Evolutionary conservation across 1,140 invertebrate genomes (phyloP).

Genomic region (Brachionus sp.): DNA sequence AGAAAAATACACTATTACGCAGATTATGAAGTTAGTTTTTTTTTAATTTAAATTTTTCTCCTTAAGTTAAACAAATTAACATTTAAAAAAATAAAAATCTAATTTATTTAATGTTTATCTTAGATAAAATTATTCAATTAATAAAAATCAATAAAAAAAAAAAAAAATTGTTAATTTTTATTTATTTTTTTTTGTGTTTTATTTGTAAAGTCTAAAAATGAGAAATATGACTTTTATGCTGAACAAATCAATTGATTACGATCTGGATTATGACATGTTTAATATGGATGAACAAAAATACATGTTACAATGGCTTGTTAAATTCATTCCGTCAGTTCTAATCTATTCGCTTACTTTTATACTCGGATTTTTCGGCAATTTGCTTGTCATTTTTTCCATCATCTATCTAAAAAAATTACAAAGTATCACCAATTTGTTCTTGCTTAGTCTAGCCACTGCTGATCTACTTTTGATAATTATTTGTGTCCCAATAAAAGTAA

Average conservation of each 20-base stretch:
- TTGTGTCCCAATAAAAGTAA: constrained; percentile 73
- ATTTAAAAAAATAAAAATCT: neutral
- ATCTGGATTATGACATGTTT: neutral
- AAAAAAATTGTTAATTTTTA: neutral
- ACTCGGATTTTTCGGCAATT: constrained; percentile 36
- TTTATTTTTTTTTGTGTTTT: neutral
- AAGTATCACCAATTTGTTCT: constrained; percentile 43
- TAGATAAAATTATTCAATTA: constrained; percentile 41
- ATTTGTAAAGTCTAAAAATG: neutral
- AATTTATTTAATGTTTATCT: constrained; percentile 2
- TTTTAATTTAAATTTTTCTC: neutral
- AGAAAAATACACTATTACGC: neutral
- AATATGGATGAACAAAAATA: neutral
- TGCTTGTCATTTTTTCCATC: constrained; percentile 35
- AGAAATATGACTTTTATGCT: neutral
- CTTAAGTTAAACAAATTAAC: neutral
- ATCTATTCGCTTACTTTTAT: constrained; percentile 22
- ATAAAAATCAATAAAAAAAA: constrained; percentile 40
- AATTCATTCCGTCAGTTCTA: constrained; percentile 18
- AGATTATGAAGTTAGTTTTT: neutral
- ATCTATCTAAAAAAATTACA: constrained; percentile 36
- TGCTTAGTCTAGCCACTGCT: constrained; percentile 66
- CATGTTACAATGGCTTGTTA: neutral
- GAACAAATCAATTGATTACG: neutral
- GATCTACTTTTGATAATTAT: constrained; percentile 70